Evolutionary conservation across 2,888 invertebrate species (phyloP).

Genomic region (Dryocosmus kuriphilus): DNA sequence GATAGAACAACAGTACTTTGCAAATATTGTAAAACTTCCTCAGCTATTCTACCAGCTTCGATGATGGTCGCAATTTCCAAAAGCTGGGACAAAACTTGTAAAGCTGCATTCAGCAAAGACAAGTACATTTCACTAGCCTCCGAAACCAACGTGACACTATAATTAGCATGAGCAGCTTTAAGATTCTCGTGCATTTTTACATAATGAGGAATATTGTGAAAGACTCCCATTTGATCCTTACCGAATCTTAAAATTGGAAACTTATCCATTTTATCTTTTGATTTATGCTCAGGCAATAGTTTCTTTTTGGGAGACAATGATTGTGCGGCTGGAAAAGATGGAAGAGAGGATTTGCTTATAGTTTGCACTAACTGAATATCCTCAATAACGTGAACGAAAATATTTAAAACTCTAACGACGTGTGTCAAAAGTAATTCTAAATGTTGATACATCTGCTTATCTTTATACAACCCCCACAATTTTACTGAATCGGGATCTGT

Average conservation of each 20-base stretch:
- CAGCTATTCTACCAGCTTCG: conserved; percentile 87
- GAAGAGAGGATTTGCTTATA: conserved; percentile 80
- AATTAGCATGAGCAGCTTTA: conserved; percentile 90
- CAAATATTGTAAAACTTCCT: conserved; percentile 89
- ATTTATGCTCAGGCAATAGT: conserved; percentile 70
- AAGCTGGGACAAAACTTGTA: conserved; percentile 83
- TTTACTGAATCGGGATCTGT: conserved; percentile 62
- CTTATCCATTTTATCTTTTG: conserved; percentile 78
- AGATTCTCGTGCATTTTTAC: conserved; percentile 90
- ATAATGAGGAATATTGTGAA: conserved; percentile 87
- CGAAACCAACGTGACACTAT: conserved; percentile 90
- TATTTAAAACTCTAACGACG: conserved; percentile 85
- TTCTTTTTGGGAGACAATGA: conserved; percentile 78
- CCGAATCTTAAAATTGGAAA: conserved; percentile 66
- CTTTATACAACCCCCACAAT: conserved; percentile 68
- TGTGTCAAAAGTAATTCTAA: conserved; percentile 84
- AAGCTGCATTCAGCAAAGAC: conserved; percentile 81
- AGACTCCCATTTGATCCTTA: conserved; percentile 70
- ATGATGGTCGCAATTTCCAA: conserved; percentile 84
- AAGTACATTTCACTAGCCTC: conserved; percentile 88
- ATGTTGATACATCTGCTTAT: conserved; percentile 73
- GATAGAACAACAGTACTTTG: conserved; percentile 85
- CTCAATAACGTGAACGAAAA: conserved; percentile 87
- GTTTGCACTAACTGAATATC: conserved; percentile 77
- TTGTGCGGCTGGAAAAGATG: conserved; percentile 78